Evolutionary conservation across 2,888 invertebrate species (phyloP).

Genomic region (Matsumyia berberina): DNA sequence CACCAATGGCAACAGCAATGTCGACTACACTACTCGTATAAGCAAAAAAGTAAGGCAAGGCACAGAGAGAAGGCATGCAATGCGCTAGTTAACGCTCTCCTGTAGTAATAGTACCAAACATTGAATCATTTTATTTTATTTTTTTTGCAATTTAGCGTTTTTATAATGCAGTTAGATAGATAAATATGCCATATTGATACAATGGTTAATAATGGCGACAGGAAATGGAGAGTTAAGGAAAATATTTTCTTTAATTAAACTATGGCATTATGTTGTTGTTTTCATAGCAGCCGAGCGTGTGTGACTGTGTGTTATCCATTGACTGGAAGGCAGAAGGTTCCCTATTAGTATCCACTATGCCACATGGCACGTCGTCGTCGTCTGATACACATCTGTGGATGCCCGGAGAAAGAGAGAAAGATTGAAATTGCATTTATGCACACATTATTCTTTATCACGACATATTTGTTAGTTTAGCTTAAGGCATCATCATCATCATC

Average conservation of each 20-base stretch:
- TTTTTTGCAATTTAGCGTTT: conserved; percentile 63
- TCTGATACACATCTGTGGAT: conserved; percentile 55
- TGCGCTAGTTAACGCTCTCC: conserved; percentile 62
- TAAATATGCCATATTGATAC: conserved; percentile 79
- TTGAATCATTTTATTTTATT: conserved; percentile 50
- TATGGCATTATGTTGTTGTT: conserved; percentile 68
- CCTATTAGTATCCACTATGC: conserved; percentile 42
- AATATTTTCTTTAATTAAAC: conserved; percentile 79
- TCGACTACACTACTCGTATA: conserved; percentile 24
- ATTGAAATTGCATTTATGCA: conserved; percentile 74
- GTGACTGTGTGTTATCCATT: conserved; percentile 28
- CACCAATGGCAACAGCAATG: conserved; percentile 24
- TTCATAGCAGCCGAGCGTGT: conserved; percentile 29
- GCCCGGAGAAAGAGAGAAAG: conserved; percentile 31
- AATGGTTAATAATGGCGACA: conserved; percentile 73
- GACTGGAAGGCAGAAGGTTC: conserved; percentile 43
- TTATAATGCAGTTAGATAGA: conserved; percentile 74
- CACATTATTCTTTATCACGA: conserved; percentile 72
- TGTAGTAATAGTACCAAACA: conserved; percentile 56
- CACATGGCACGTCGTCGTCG: conserved; percentile 38
- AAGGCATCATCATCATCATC: conserved; percentile 49
- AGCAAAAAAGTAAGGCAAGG: conserved; percentile 37
- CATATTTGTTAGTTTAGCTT: conserved; percentile 67
- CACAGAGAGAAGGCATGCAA: conserved; percentile 38
- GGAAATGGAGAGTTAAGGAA: conserved; percentile 77